These are phyloP conservation scores for Morpho deidamia DNA, from an alignment of 2,888 invertebrate genomes.

Conservation along the genomic window DNA sequence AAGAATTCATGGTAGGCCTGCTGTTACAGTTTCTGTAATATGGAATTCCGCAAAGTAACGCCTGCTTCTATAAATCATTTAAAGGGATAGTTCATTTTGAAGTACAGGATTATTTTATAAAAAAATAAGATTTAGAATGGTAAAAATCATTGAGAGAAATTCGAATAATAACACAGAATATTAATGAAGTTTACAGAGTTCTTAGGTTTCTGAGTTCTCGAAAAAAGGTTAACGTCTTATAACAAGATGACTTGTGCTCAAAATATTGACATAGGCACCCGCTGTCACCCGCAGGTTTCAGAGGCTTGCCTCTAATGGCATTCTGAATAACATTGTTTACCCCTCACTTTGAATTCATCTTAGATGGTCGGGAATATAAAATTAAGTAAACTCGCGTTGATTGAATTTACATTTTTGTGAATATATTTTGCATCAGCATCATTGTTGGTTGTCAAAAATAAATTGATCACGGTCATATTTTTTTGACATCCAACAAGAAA, in stretches of 20 bases:
- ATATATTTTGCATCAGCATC: not conserved
- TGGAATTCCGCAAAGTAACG: too few species aligned
- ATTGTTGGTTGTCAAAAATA: too few species aligned
- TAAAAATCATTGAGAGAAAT: too few species aligned
- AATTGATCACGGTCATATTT: too few species aligned
- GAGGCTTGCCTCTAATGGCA: constrained; percentile 22
- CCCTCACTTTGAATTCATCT: constrained; percentile 11
- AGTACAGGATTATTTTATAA: too few species aligned
- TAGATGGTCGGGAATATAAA: not conserved
- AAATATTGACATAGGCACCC: constrained; percentile 46
- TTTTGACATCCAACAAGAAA: too few species aligned
- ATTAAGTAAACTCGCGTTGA: not conserved
- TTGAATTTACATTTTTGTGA: not conserved
- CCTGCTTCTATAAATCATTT: too few species aligned
- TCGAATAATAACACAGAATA: constrained; percentile 3
- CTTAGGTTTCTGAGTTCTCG: constrained; percentile 23
- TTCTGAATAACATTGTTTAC: constrained; percentile 27
- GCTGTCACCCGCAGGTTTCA: constrained; percentile 21
- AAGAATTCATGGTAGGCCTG: too few species aligned
- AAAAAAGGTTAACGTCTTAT: constrained; percentile 42
- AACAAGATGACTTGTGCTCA: constrained; percentile 40
- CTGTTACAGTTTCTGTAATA: too few species aligned
- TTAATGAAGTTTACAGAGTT: constrained; percentile 3
- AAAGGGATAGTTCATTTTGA: too few species aligned
- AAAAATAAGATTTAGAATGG: too few species aligned